These are phyloP conservation scores for Tachysurus vachellii DNA, from an alignment of 2,113 vertebrate genomes.

Conservation along the genomic window DNA sequence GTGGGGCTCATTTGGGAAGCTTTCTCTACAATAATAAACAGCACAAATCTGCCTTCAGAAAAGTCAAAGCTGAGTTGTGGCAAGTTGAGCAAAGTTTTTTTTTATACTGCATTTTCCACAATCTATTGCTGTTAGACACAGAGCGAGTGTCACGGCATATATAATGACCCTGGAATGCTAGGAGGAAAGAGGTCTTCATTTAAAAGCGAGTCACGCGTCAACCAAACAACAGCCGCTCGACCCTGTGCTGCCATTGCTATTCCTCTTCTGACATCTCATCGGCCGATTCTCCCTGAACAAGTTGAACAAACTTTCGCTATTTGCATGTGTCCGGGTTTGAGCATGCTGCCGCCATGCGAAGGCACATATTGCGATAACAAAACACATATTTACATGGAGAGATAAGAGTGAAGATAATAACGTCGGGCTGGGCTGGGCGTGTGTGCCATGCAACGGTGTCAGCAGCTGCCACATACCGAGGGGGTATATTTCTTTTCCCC, in stretches of 20 bases:
- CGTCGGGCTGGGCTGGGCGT: slow-evolving; percentile 48
- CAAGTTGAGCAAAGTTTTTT: slow-evolving; percentile 18
- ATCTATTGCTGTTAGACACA: slow-evolving; percentile 7
- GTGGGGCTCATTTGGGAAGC: not conserved
- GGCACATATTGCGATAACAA: slow-evolving; percentile 50
- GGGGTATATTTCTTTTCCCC: slow-evolving; percentile 54
- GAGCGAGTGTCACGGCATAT: slow-evolving; percentile 9
- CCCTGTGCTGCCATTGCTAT: slow-evolving; percentile 25
- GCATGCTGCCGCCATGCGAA: slow-evolving; percentile 35
- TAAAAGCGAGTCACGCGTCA: slow-evolving; percentile 37
- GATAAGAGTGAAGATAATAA: slow-evolving; percentile 55
- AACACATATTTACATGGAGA: slow-evolving; percentile 56
- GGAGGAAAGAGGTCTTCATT: slow-evolving; percentile 12
- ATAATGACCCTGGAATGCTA: slow-evolving; percentile 17
- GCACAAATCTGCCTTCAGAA: not conserved
- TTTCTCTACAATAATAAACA: slow-evolving; percentile 6
- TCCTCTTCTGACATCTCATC: slow-evolving; percentile 46
- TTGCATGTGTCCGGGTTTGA: slow-evolving; percentile 53
- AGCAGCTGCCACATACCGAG: slow-evolving; percentile 53
- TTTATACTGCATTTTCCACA: not conserved
- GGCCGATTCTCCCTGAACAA: slow-evolving; percentile 48
- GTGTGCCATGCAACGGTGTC: slow-evolving; percentile 52
- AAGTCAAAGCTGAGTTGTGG: not conserved
- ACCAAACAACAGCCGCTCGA: slow-evolving; percentile 30
- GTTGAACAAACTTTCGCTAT: slow-evolving; percentile 57